Evolutionary conservation across 2,113 vertebrate genomes (phyloP).

Genomic region (Microtus ochrogaster): DNA sequence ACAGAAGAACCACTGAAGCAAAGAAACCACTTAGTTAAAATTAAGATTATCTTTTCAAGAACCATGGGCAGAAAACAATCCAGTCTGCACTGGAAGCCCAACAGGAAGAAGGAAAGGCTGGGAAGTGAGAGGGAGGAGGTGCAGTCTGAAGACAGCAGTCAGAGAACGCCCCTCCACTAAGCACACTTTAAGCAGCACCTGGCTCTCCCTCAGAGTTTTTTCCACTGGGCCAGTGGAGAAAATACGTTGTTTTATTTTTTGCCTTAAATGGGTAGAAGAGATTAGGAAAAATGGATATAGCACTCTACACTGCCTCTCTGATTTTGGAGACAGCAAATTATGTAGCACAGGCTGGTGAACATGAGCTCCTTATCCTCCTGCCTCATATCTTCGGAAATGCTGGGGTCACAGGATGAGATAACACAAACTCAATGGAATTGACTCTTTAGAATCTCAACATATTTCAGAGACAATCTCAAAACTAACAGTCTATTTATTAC

Average conservation of each 20-base stretch:
- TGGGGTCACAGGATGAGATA: neutral
- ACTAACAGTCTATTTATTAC: neutral
- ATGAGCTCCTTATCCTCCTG: neutral
- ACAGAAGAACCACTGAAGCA: conserved; percentile 20
- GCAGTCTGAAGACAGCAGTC: conserved; percentile 84
- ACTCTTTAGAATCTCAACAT: neutral
- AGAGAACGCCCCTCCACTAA: conserved; percentile 65
- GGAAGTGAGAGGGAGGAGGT: conserved; percentile 73
- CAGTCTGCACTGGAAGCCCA: conserved; percentile 83
- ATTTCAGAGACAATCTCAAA: conserved; percentile 25
- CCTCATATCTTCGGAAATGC: neutral
- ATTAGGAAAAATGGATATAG: neutral
- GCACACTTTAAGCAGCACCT: conserved; percentile 75
- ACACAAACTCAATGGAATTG: neutral
- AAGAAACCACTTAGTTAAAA: conserved; percentile 71
- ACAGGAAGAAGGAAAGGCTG: conserved; percentile 75
- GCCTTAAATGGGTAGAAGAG: conserved; percentile 3
- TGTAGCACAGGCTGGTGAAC: neutral
- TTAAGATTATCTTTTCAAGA: conserved; percentile 70
- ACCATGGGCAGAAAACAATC: conserved; percentile 64
- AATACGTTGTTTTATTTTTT: neutral
- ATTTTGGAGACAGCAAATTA: neutral
- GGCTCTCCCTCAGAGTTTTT: conserved; percentile 72
- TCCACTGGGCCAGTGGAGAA: neutral
- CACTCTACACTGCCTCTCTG: conserved; percentile 3